Evolutionary conservation across 1,140 invertebrate species (phyloP).

Genomic region (Phenacoccus solenopsis): DNA sequence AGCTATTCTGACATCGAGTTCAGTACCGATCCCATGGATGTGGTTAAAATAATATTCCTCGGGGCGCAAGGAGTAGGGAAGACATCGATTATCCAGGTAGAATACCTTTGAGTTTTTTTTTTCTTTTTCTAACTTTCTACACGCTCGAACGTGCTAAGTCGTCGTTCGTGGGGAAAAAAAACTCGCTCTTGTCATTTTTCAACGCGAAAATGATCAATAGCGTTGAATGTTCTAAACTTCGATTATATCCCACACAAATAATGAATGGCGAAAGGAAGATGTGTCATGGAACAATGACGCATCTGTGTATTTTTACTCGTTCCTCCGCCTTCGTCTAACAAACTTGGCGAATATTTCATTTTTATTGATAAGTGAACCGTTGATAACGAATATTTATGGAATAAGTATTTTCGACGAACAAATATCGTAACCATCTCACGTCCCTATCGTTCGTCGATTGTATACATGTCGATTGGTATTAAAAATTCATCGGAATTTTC

Average conservation of each 20-base stretch:
- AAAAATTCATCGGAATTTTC: no score
- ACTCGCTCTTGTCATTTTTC: neutral
- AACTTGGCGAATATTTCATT: neutral
- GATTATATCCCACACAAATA: neutral
- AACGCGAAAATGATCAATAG: neutral
- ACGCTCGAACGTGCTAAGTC: neutral
- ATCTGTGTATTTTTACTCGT: no score
- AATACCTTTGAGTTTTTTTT: slow-evolving; percentile 26
- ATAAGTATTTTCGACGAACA: no score
- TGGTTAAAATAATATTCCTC: slow-evolving; percentile 63
- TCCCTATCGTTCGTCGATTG: no score
- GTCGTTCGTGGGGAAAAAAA: neutral
- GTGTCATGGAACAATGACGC: neutral
- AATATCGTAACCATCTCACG: no score
- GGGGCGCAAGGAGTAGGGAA: slow-evolving; percentile 66
- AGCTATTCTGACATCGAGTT: slow-evolving; percentile 6
- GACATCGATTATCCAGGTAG: slow-evolving; percentile 66
- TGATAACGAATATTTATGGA: no score
- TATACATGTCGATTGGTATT: no score
- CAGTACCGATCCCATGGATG: slow-evolving; percentile 35
- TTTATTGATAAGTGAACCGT: neutral
- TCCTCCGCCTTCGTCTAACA: neutral
- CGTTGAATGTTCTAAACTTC: neutral
- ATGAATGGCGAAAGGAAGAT: neutral
- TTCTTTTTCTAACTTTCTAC: neutral